Percentiles rank a stretch among this genome's conserved stretches.
Evolutionary conservation across 2,113 vertebrate genomes (phyloP).

Genomic region (Oxyura jamaicensis): DNA sequence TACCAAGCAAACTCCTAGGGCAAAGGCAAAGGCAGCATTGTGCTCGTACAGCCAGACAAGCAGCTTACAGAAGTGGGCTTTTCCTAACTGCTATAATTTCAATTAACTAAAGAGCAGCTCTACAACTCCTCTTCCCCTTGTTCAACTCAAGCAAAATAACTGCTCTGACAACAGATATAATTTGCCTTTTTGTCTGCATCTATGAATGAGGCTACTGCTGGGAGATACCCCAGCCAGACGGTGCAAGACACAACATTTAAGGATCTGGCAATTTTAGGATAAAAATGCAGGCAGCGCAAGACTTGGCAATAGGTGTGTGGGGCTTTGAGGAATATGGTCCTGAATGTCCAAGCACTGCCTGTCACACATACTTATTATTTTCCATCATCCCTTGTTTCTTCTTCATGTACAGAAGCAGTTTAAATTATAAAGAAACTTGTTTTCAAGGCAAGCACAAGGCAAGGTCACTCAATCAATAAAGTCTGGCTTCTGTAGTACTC

Average conservation of each 20-base stretch:
- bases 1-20: background rate
- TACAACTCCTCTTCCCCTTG: background rate
- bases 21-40: background rate
- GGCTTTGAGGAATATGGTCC: background rate
- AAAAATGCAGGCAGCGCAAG: background rate
- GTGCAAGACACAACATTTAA: background rate
- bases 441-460: background rate
- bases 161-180: background rate
- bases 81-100: background rate
- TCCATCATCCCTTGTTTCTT: background rate
- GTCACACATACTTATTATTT: background rate
- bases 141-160: background rate
- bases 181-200: background rate
- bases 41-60: background rate
- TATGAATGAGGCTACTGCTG: rapidly evolving
- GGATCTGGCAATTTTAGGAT: background rate
- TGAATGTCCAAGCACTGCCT: background rate
- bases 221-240: background rate
- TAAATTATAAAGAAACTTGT: background rate
- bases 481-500: background rate
- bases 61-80: background rate
- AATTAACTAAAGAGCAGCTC: background rate
- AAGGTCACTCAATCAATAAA: background rate
- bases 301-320: background rate
- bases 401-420: background rate